Base-by-base conservation (phyloP, 2,113 vertebrate species). In the Syngnathus floridae region DNA sequence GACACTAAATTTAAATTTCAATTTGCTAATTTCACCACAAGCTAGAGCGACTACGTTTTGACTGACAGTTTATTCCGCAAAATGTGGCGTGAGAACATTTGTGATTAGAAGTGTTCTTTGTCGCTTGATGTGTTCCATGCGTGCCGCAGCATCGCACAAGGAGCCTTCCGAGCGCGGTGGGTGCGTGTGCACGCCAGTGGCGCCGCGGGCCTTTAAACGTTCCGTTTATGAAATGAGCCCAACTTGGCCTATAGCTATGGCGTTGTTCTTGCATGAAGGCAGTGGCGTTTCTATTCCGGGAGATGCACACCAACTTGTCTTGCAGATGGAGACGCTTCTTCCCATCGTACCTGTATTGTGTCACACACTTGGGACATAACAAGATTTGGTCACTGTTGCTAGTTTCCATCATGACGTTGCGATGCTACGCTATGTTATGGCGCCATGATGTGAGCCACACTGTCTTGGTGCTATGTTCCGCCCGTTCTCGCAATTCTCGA, bases 181-280 rank as follows among this genome's bases (percentile, higher is more conserved):
- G 52, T 55, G 52, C 52, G 52, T 31, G 52, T 5, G 22, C 52
- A 55, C n/a, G n/a, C 5, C 5, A 17, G 13, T 81, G 63, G 38
- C 58, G 51, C 65, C 71, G n/a, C 49, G 51, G 45, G 37, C 41
- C 49, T 62, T 61, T 61, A 51, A 60, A 49, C 36, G 68, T 73
- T 26, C 64, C 45, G n/a, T 62, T 79, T 84, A 56, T 57, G 38
- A 79, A 87, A 80, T 45, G 64, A 82, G 77, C 68, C 54, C 75
- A 79, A 78, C 74, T 75, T 74, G 81, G 69, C 83, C 58, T 85
- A 86, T 84, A 76, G 71, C 74, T 62, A 22, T 73, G 58, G 73
- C 58, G 66, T 74, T 79, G 71, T 84, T 80, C 80, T 84, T 78
- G 62, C 67, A 57, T 82, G 76, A 84, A 81, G 76, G 78, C 69